phyloP scores from a whole-genome alignment of 2,797 vertebrate genomes.

The Acanthiza pusilla region DNA sequence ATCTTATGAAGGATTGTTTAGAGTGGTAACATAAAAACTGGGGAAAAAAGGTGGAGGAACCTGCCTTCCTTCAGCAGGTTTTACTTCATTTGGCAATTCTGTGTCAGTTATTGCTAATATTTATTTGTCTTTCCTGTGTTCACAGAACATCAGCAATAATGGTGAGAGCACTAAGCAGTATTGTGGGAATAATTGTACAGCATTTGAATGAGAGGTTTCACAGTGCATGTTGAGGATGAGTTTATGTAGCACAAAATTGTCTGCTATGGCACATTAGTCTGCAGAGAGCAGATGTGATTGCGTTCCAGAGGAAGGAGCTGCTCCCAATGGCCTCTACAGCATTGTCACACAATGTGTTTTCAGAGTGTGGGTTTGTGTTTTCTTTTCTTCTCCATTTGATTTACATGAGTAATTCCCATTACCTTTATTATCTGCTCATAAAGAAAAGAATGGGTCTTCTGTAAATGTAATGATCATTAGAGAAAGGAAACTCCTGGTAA shows the following conservation, averaged over 20 bases:
- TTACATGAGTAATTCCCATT: slow-evolving; percentile 38
- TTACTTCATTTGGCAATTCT: background rate
- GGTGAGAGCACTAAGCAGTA: background rate
- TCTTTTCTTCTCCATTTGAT: background rate
- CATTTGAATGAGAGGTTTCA: background rate
- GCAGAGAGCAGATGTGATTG: background rate
- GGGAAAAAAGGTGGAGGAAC: background rate
- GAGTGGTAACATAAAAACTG: background rate
- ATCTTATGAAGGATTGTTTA: background rate
- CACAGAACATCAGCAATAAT: background rate
- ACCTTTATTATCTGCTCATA: slow-evolving; percentile 8
- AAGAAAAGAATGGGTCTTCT: background rate
- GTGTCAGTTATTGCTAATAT: background rate
- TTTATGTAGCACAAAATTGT: slow-evolving; percentile 20
- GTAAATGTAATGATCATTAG: background rate
- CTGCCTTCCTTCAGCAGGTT: background rate
- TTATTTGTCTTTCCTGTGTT: background rate
- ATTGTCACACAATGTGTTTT: background rate
- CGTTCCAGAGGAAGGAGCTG: background rate
- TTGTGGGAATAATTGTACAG: background rate
- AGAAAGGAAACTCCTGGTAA: background rate
- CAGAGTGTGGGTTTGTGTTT: background rate
- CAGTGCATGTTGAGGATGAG: background rate
- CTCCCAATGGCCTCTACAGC: background rate
- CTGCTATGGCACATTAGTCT: slow-evolving; percentile 1